These are phyloP conservation scores for Lasiurus borealis DNA, from an alignment of 2,113 vertebrate genomes.

Conservation along the genomic window DNA sequence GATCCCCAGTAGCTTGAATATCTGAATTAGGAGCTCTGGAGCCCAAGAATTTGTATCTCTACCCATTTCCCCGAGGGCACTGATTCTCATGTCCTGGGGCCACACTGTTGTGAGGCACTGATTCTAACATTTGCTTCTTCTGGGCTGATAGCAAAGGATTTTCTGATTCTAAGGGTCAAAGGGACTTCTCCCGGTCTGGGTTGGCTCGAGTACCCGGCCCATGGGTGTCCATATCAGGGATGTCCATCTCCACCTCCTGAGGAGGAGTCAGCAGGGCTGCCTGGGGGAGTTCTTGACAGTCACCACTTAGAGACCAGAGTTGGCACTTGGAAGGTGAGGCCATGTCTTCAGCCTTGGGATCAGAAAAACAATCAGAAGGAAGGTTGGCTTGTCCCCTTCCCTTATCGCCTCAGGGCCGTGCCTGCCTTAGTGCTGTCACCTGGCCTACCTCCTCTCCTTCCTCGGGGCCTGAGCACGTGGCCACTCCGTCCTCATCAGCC, in stretches of 20 bases:
- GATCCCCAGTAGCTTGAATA: background rate
- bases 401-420: background rate
- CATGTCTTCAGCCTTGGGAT: conserved; percentile 65
- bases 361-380: conserved; percentile 6
- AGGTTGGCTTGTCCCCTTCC: background rate
- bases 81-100: background rate
- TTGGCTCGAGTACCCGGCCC: conserved; percentile 77
- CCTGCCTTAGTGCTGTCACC: background rate
- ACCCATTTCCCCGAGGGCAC: background rate
- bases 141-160: background rate
- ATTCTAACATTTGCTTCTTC: background rate
- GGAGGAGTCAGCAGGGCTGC: conserved; percentile 79
- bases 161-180: conserved; percentile 29
- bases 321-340: conserved; percentile 51
- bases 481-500: conserved; percentile 65
- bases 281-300: conserved; percentile 87
- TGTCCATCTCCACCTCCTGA: conserved; percentile 78
- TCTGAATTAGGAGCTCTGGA: background rate
- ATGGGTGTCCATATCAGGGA: conserved; percentile 64
- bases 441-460: conserved; percentile 67
- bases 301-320: conserved; percentile 73
- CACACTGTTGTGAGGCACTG: background rate
- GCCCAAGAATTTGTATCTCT: background rate
- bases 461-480: conserved; percentile 61
- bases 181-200: background rate